A percentile compares a stretch with the other conserved stretches of the same genome.
Evolutionary conservation across 2,113 vertebrate species (phyloP).

Genomic region (Caranx ignobilis): DNA sequence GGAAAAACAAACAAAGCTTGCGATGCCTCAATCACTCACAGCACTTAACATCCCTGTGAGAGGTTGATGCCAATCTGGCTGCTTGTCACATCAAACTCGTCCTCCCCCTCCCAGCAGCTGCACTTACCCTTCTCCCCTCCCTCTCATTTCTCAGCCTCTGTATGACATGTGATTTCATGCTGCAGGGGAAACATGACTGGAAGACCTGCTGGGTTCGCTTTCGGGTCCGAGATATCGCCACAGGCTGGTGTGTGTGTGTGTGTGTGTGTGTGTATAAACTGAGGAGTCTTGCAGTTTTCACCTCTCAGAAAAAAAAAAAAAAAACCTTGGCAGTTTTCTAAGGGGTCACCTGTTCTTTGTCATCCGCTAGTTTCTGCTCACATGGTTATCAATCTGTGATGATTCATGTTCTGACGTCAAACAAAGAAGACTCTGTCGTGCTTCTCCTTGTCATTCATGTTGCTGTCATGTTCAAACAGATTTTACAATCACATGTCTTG

Average conservation of each 20-base stretch:
- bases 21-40: constrained; percentile 68
- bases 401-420: constrained; percentile 41
- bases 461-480: constrained; percentile 36
- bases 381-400: constrained; percentile 28
- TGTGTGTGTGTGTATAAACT: constrained; percentile 25
- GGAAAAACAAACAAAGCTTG: constrained; percentile 44
- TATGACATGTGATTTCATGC: constrained; percentile 59
- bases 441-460: constrained; percentile 24
- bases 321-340: background rate
- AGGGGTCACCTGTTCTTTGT: constrained; percentile 33
- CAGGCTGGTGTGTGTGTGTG: constrained; percentile 27
- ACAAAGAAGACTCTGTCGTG: constrained; percentile 27
- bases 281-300: constrained; percentile 17
- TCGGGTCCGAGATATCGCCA: constrained; percentile 49
- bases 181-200: constrained; percentile 37
- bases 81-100: constrained; percentile 63
- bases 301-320: constrained; percentile 7
- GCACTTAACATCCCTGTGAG: constrained; percentile 66
- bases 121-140: constrained; percentile 30
- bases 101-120: constrained; percentile 24
- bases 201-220: constrained; percentile 39
- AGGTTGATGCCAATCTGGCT: constrained; percentile 68
- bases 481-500: constrained; percentile 29
- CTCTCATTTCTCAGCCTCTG: constrained; percentile 32
- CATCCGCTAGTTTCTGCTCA: background rate